Percentiles rank a stretch among this genome's conserved stretches.
Evolutionary conservation across 2,888 invertebrate species (phyloP).

Genomic region (Agrotis segetum): DNA sequence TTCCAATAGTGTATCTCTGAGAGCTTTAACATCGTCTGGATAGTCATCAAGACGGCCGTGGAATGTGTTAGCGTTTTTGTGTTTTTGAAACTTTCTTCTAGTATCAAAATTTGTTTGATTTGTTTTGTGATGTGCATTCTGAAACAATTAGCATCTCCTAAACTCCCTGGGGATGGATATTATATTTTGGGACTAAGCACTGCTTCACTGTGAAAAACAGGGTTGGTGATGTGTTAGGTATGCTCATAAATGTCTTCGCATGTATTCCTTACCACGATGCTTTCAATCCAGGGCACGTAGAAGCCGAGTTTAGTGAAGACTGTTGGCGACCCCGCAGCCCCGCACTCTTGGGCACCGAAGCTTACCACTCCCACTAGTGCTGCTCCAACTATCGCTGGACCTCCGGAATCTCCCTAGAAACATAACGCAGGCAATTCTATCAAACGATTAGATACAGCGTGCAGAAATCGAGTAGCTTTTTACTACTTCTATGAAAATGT

Average conservation of each 20-base stretch:
- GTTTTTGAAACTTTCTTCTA: slow-evolving; percentile 18
- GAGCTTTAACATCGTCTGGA: slow-evolving; percentile 12
- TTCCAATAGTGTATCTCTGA: slow-evolving; percentile 22
- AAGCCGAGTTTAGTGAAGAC: slow-evolving; percentile 59
- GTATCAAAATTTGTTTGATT: slow-evolving; percentile 10
- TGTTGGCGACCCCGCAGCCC: slow-evolving; percentile 35
- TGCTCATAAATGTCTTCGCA: neutral
- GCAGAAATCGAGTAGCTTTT: neutral
- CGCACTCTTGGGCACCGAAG: slow-evolving; percentile 48
- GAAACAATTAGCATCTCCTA: slow-evolving; percentile 3
- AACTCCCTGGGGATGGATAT: no score
- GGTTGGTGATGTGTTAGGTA: no score
- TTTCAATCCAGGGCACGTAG: slow-evolving; percentile 50
- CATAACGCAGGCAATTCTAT: neutral
- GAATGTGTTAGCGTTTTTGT: neutral
- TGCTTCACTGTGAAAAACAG: no score
- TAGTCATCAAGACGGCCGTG: neutral
- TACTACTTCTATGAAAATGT: no score
- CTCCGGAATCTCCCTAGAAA: slow-evolving; percentile 71
- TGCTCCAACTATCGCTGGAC: slow-evolving; percentile 54
- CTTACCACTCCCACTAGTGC: slow-evolving; percentile 53
- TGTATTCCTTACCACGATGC: slow-evolving; percentile 22
- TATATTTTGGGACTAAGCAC: no score
- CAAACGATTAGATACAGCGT: neutral
- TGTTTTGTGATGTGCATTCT: slow-evolving; percentile 17